Evolutionary conservation across 2,888 invertebrate genomes (phyloP).

Genomic region (Eupithecia subumbrata): DNA sequence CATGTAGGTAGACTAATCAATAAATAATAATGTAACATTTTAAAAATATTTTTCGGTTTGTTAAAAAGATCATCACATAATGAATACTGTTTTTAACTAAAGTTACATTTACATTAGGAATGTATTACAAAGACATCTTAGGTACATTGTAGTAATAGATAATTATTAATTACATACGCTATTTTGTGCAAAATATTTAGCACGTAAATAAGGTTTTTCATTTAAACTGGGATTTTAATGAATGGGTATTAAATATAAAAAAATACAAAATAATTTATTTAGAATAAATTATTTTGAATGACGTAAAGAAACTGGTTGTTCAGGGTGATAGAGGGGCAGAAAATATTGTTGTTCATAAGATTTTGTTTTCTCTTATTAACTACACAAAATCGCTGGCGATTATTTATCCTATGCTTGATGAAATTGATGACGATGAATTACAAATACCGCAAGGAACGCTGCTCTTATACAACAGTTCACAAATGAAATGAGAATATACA

Average conservation of each 20-base stretch:
- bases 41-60: conserved; percentile 44
- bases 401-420: neutral
- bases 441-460: neutral
- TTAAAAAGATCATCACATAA: conserved; percentile 49
- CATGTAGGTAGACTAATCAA: neutral
- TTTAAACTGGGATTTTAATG: neutral
- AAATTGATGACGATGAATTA: neutral
- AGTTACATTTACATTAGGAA: conserved; percentile 28
- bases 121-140: conserved; percentile 13
- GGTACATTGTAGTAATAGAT: neutral
- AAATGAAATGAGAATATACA: neutral
- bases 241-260: too few species aligned
- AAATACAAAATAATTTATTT: too few species aligned
- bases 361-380: neutral
- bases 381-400: neutral
- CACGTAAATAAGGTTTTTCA: neutral
- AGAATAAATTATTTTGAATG: neutral
- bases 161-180: neutral
- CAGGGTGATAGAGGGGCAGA: neutral
- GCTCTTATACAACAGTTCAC: neutral
- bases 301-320: conserved; percentile 2
- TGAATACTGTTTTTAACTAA: conserved; percentile 53
- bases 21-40: conserved; percentile 45
- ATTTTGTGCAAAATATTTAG: neutral
- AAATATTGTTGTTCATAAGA: neutral